Base-by-base conservation (phyloP, 2,113 vertebrate genomes). In the Silurus glanis region DNA sequence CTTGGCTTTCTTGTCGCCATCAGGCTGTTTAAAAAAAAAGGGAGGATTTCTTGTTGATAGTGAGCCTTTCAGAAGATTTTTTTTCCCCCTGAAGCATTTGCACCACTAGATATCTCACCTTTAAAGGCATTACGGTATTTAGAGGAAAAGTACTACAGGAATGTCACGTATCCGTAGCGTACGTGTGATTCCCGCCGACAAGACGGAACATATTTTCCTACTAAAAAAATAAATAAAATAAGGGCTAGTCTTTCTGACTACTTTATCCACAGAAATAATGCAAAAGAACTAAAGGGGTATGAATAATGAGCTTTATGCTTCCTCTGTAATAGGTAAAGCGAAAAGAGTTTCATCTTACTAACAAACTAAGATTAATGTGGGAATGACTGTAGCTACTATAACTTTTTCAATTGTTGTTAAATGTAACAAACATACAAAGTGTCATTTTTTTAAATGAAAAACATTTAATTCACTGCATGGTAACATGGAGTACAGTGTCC, bases 1-100 rank as follows among this genome's bases (percentile, higher is more conserved):
- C n/a, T 62, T 45, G 80, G 49, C 83, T 81, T 86, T 85, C 85
- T 83, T 83, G 58, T 83, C 56, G 53, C 67, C 37, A 10, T 82
- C 76, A 85, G 61, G 56, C 66, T 51, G 69, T 76, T 84, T 75
- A 82, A 78, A 89, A 82, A 81, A 23, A 59, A 37, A 37, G 37
- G 58, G 69, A 66, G 80, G 62, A 80, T 61, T 80, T 61, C 28
- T 45, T 6, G 56, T 23, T 80, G 21, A 78, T 78, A 78, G 55
- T 2, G 16, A 25, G 23, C 5, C 19, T 61, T 80, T 12, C 9
- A 58, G 76, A 58, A 59, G 28, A 4, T 19, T 61, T 56, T 47
- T 47, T 80, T 37, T 37, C 2, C 37, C 37, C 2, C 2, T 6
- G n/a, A 61, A 80, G 78, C 7, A 61, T 80, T 61, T 80, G 47